phyloP scores from a whole-genome alignment of 2,888 invertebrate genomes.

The Apamea crenata region DNA sequence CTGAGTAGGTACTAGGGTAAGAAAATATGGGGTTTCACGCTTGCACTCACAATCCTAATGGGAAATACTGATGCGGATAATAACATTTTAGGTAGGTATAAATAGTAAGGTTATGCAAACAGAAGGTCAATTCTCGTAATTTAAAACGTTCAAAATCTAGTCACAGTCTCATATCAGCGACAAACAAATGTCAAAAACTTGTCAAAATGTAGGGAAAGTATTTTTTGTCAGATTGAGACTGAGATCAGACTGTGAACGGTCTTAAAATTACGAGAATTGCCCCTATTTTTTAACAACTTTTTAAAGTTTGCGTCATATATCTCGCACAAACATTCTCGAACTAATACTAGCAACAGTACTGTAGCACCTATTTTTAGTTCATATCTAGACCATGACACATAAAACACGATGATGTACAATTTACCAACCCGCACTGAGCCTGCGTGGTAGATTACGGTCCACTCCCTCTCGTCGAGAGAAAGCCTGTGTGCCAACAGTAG shows the following conservation, averaged over 20 bases:
- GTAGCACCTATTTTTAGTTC: neutral
- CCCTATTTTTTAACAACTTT: no score
- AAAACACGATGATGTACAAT: neutral
- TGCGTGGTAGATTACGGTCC: neutral
- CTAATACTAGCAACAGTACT: neutral
- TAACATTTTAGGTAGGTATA: neutral
- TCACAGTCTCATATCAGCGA: no score
- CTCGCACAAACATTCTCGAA: neutral
- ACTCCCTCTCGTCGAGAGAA: neutral
- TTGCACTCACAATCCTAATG: conserved; percentile 35
- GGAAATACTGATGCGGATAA: conserved; percentile 26
- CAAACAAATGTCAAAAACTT: no score
- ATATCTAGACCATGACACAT: neutral
- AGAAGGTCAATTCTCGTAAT: no score
- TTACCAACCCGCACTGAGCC: neutral
- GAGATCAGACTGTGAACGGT: no score
- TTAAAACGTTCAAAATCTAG: no score
- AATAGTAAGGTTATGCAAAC: neutral
- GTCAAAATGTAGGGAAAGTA: no score
- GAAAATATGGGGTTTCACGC: conserved; percentile 24
- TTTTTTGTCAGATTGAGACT: no score
- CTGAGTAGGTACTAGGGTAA: neutral
- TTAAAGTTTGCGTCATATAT: no score
- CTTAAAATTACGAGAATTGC: no score
- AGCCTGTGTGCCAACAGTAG: neutral